phyloP scores from a whole-genome alignment of 2,888 invertebrate genomes.

The Agrotis ipsilon region DNA sequence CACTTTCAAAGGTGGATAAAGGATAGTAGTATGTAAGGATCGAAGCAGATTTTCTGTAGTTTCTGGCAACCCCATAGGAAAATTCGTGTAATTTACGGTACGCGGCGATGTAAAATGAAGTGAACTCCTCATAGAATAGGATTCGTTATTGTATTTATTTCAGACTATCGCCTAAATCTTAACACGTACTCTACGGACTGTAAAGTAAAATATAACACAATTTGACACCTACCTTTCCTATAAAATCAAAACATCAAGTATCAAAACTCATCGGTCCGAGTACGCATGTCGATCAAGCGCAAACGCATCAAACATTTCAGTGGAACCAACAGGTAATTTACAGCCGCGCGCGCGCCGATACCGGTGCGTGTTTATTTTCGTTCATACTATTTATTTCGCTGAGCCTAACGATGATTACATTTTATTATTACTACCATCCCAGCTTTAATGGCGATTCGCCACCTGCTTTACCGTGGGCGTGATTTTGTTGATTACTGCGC shows the following conservation, averaged over 20 bases:
- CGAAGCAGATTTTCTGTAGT: too few relatives aligned
- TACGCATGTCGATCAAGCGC: constrained; percentile 83
- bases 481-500: constrained; percentile 38
- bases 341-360: constrained; percentile 76
- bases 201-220: too few relatives aligned
- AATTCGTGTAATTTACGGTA: too few relatives aligned
- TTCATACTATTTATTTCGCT: constrained; percentile 85
- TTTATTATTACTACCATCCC: constrained; percentile 79
- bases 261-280: constrained; percentile 63
- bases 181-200: neutral
- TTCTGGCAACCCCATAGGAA: too few relatives aligned
- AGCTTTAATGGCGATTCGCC: constrained; percentile 66
- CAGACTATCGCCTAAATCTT: neutral
- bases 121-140: too few relatives aligned
- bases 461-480: constrained; percentile 59
- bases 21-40: too few relatives aligned
- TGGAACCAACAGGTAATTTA: constrained; percentile 89
- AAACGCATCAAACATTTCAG: constrained; percentile 88
- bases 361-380: constrained; percentile 82
- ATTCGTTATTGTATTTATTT: neutral
- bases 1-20: too few relatives aligned
- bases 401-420: constrained; percentile 79
- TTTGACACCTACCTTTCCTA: neutral
- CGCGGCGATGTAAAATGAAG: too few relatives aligned
- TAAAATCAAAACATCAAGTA: constrained; percentile 54